Evolutionary conservation across 2,113 vertebrate genomes (phyloP).

Genomic region (Pica pica): DNA sequence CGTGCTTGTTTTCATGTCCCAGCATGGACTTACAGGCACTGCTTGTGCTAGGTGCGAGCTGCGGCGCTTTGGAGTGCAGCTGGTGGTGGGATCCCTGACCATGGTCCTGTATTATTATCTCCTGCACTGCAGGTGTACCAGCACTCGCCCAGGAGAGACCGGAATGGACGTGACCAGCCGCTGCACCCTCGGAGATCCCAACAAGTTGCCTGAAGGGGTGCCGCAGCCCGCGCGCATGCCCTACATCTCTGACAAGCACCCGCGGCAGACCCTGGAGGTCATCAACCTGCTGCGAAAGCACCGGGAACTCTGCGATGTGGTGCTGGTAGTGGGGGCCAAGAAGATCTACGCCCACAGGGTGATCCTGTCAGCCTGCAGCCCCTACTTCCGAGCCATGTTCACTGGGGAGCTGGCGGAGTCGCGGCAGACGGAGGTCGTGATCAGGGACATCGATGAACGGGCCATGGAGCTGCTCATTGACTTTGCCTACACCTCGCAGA

Average conservation of each 20-base stretch:
- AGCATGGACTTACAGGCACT: accelerated
- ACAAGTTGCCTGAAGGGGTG: conserved; percentile 96
- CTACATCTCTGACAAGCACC: conserved; percentile 97
- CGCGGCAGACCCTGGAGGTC: conserved; percentile 94
- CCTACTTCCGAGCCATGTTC: conserved; percentile 98
- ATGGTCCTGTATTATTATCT: background rate
- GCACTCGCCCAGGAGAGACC: conserved; percentile 90
- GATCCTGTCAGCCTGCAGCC: conserved; percentile 95
- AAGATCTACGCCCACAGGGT: conserved; percentile 98
- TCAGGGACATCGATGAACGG: conserved; percentile 95
- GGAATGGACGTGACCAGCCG: conserved; percentile 99
- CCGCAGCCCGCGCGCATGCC: conserved; percentile 98
- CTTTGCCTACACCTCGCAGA: conserved; percentile 98
- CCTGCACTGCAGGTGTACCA: conserved; percentile 81
- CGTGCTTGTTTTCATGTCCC: accelerated
- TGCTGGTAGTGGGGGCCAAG: conserved; percentile 94
- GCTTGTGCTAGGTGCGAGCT: accelerated
- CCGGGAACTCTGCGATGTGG: conserved; percentile 94
- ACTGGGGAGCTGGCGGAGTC: conserved; percentile 96
- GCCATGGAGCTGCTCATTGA: conserved; percentile 99
- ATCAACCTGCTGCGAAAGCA: conserved; percentile 97
- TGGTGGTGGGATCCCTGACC: background rate
- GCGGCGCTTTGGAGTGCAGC: background rate
- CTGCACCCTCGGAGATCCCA: conserved; percentile 97
- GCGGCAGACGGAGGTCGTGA: conserved; percentile 95